Percentiles rank a stretch among this genome's conserved stretches.
phyloP scores from a whole-genome alignment of 2,888 invertebrate species.

The Calliopum simillimum region DNA sequence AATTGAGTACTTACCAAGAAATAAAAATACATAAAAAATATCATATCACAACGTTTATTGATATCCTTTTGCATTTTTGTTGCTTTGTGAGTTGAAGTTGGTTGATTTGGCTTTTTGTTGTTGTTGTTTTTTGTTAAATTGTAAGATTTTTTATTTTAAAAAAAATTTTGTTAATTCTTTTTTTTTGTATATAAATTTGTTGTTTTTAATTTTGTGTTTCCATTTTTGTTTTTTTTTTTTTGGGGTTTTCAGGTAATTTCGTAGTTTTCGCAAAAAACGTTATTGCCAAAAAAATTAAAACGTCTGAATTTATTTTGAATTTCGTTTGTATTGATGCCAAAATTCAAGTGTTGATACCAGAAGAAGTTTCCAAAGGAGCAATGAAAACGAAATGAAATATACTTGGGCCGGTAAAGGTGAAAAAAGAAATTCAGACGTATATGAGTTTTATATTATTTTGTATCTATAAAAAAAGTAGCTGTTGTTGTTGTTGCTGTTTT shows the following conservation, averaged over 20 bases:
- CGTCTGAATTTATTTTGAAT: constrained; percentile 61
- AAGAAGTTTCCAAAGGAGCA: constrained; percentile 33
- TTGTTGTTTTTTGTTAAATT: constrained; percentile 62
- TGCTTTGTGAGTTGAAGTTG: not conserved
- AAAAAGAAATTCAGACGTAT: constrained; percentile 60
- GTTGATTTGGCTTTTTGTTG: constrained; percentile 17
- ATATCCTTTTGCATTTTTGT: constrained; percentile 50
- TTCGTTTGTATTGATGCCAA: constrained; percentile 41
- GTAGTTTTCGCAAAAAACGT: constrained; percentile 34
- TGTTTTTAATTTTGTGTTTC: constrained; percentile 38
- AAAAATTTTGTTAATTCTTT: constrained; percentile 20
- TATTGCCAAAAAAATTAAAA: constrained; percentile 53
- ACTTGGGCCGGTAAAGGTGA: constrained; percentile 41
- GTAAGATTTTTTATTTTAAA: constrained; percentile 47
- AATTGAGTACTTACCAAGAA: constrained; percentile 52
- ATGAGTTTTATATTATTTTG: constrained; percentile 23
- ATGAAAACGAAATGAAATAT: constrained; percentile 41
- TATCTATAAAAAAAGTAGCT: constrained; percentile 27
- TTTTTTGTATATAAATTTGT: constrained; percentile 31
- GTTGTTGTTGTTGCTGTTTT: constrained; percentile 44
- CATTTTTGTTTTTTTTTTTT: constrained; percentile 36
- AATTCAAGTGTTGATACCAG: constrained; percentile 45
- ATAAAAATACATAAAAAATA: constrained; percentile 59
- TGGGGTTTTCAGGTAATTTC: constrained; percentile 32
- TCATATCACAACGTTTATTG: constrained; percentile 57